Evolutionary conservation across 2,797 vertebrate genomes (phyloP).

Genomic region (Spea hammondii): DNA sequence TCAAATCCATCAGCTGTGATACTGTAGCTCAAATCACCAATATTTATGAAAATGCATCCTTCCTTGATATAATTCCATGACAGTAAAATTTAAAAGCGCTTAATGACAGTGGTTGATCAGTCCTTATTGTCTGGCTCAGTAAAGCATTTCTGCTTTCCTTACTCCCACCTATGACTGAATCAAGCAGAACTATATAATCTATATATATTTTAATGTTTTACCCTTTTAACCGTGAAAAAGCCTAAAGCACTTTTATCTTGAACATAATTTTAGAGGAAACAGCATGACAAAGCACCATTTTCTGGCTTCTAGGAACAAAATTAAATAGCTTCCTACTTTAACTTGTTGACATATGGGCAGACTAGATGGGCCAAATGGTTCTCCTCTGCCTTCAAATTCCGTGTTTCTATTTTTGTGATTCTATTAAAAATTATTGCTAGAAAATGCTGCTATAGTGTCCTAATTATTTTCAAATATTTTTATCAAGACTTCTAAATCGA

Average conservation of each 20-base stretch:
- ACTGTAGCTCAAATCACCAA: too few relatives aligned
- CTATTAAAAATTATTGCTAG: too few relatives aligned
- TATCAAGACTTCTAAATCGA: too few relatives aligned
- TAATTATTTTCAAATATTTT: too few relatives aligned
- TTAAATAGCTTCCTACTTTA: not conserved
- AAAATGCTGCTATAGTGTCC: too few relatives aligned
- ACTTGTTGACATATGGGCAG: too few relatives aligned
- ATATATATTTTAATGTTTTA: slow-evolving; percentile 35
- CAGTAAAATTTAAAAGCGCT: slow-evolving; percentile 37
- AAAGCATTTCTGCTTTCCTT: slow-evolving; percentile 13
- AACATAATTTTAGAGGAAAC: not conserved
- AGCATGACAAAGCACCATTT: slow-evolving; percentile 5
- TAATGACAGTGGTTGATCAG: slow-evolving; percentile 27
- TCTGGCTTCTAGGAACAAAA: not conserved
- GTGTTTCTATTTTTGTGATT: too few relatives aligned
- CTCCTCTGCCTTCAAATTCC: too few relatives aligned
- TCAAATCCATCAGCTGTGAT: too few relatives aligned
- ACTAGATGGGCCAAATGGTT: too few relatives aligned
- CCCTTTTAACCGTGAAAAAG: slow-evolving; percentile 32
- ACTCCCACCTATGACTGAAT: slow-evolving; percentile 27
- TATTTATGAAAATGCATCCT: not conserved
- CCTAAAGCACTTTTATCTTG: slow-evolving; percentile 23
- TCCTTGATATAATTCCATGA: not conserved
- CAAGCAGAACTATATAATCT: slow-evolving; percentile 8
- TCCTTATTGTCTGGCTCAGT: slow-evolving; percentile 22